These are phyloP conservation scores for Peromyscus aztecus DNA, from an alignment of 2,797 vertebrate species.

Conservation along the genomic window DNA sequence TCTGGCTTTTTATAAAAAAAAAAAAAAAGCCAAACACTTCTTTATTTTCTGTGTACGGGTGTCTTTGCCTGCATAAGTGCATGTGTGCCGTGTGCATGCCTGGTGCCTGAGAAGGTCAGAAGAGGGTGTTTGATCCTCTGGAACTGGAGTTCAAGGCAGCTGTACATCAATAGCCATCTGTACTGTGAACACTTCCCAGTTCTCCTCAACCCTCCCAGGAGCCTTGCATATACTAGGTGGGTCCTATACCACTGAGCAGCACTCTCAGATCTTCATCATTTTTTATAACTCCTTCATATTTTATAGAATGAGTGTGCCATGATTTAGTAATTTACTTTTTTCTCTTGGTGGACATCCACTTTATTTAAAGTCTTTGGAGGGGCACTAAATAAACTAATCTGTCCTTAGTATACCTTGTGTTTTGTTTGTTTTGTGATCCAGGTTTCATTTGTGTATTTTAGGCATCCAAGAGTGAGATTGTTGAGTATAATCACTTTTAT, in stretches of 20 bases:
- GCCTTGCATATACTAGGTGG: too few species aligned
- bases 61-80: not conserved
- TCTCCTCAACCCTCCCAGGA: not conserved
- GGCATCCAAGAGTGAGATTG: not conserved
- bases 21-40: too few species aligned
- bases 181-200: not conserved
- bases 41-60: not conserved
- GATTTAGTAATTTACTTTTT: conserved; percentile 7
- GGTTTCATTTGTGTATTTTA: conserved; percentile 66
- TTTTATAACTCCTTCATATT: conserved; percentile 55
- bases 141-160: not conserved
- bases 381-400: not conserved
- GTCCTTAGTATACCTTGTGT: conserved; percentile 51
- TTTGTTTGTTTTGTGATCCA: conserved; percentile 50
- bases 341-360: conserved; percentile 12
- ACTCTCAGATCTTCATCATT: not conserved
- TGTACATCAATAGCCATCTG: not conserved
- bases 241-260: not conserved
- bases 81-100: not conserved
- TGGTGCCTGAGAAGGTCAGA: not conserved
- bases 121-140: not conserved
- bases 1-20: not conserved
- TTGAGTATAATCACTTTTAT: conserved; percentile 25
- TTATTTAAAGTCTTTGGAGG: conserved; percentile 49
- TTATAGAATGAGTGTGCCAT: conserved; percentile 3